phyloP scores from a whole-genome alignment of 2,797 vertebrate species.

The Otolemur crassicaudatus region DNA sequence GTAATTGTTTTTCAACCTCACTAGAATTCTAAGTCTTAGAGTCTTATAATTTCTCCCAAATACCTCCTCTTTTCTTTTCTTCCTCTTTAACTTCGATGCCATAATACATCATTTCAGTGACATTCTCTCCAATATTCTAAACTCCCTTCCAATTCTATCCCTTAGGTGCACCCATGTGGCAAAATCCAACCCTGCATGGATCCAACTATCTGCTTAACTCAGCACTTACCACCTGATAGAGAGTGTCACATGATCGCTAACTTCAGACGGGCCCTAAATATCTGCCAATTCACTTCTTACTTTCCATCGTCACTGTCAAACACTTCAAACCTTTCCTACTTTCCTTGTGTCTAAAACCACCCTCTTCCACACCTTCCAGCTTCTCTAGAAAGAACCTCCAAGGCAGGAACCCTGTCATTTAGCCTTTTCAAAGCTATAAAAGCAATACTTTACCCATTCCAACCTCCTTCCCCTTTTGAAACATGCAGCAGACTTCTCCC shows the following conservation, averaged over 20 bases:
- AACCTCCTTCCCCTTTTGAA: not conserved
- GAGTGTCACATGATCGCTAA: not conserved
- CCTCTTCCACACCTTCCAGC: not conserved
- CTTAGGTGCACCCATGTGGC: not conserved
- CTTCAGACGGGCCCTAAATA: conserved; percentile 30
- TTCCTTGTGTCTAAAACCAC: not conserved
- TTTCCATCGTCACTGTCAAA: not conserved
- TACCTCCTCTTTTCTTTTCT: not conserved
- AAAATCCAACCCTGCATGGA: not conserved
- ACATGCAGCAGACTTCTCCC: not conserved
- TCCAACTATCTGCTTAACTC: not conserved
- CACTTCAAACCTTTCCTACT: not conserved
- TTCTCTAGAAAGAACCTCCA: not conserved
- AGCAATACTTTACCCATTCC: not conserved
- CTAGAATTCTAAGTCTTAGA: not conserved
- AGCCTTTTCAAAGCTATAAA: not conserved
- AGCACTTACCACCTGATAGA: not conserved
- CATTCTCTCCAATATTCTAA: not conserved
- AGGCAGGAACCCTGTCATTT: not conserved
- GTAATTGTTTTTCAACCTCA: not conserved
- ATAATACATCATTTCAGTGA: not conserved
- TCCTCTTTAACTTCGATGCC: not conserved
- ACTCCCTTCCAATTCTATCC: not conserved
- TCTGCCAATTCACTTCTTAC: not conserved
- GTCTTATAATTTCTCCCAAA: not conserved